Evolutionary conservation across 2,113 vertebrate species (phyloP).

Genomic region (Pholis gunnellus): DNA sequence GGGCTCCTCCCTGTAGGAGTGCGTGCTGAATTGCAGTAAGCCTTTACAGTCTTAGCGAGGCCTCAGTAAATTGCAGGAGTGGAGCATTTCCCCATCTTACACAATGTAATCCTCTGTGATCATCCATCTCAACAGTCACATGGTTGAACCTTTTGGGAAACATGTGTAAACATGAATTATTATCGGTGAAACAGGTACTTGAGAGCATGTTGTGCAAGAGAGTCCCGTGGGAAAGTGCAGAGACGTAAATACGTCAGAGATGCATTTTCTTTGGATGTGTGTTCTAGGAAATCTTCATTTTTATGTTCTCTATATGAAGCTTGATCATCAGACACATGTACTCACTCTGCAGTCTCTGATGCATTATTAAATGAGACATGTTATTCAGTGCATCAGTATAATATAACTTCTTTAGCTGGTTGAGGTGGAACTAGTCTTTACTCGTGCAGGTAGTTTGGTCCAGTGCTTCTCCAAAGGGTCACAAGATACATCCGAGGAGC

Average conservation of each 20-base stretch:
- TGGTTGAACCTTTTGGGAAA: conserved; percentile 6
- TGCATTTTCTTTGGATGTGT: neutral
- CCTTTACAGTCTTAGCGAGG: neutral
- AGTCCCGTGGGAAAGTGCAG: conserved; percentile 17
- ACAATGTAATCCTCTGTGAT: neutral
- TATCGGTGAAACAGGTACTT: neutral
- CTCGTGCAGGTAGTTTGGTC: too few relatives aligned
- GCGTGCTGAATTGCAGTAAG: neutral
- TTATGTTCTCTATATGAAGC: neutral
- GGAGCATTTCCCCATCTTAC: neutral
- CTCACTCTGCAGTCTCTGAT: too few relatives aligned
- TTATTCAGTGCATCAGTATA: too few relatives aligned
- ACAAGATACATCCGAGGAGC: too few relatives aligned
- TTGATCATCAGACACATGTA: neutral
- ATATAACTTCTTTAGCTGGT: too few relatives aligned
- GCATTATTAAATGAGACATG: too few relatives aligned
- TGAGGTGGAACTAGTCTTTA: too few relatives aligned
- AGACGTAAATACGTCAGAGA: neutral
- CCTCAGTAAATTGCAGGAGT: neutral
- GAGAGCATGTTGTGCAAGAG: neutral
- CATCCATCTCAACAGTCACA: neutral
- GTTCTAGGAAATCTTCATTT: neutral
- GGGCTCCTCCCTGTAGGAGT: neutral
- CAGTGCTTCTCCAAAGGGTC: too few relatives aligned
- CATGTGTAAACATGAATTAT: conserved; percentile 20